Evolutionary conservation across 1,140 invertebrate species (phyloP).

Genomic region (Cydia amplana): DNA sequence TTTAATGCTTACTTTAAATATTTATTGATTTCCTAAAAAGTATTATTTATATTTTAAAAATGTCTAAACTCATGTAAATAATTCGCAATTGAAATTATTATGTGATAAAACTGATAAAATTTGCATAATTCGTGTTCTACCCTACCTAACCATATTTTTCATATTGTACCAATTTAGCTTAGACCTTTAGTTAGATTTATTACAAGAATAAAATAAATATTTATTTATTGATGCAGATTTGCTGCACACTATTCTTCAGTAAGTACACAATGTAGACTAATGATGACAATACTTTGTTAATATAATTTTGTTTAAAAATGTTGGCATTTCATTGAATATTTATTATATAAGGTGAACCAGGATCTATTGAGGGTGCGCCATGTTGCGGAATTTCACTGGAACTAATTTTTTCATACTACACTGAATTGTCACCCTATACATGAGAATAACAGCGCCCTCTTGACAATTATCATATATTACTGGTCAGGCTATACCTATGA

Average conservation of each 20-base stretch:
- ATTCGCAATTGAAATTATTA: neutral
- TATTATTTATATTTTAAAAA: constrained; percentile 10
- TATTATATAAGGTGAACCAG: no score
- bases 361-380: no score
- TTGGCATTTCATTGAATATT: neutral
- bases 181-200: constrained; percentile 20
- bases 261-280: constrained; percentile 17
- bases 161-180: neutral
- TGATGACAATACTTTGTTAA: constrained; percentile 28
- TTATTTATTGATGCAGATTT: constrained; percentile 28
- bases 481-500: no score
- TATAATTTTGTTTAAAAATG: constrained; percentile 24
- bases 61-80: constrained; percentile 8
- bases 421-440: no score
- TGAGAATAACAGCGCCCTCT: no score
- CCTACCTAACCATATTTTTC: neutral
- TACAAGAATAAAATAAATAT: neutral
- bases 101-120: no score
- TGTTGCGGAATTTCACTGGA: no score
- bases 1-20: neutral
- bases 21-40: neutral
- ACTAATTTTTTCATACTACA: no score
- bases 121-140: no score
- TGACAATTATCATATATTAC: no score
- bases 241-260: constrained; percentile 14